Conservation (phyloP, 2,113 vertebrate species). For the Bos javanicus region DNA sequence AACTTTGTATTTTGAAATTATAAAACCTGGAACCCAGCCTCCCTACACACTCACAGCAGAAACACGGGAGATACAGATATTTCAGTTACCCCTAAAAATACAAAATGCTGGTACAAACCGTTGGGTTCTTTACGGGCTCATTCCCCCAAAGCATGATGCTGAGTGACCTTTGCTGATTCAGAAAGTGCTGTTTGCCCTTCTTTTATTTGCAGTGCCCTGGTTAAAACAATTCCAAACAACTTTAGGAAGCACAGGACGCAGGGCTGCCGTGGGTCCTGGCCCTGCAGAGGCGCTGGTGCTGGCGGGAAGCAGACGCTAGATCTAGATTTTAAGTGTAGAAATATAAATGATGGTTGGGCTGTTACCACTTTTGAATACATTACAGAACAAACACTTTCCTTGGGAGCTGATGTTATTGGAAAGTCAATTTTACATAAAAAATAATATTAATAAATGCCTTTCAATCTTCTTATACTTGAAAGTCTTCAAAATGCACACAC, state of each 20-base stretch:
- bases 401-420: background rate
- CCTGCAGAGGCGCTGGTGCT: background rate
- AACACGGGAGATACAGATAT: background rate
- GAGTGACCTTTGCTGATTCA: background rate
- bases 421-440: background rate
- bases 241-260: accelerated
- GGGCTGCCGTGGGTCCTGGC: no score
- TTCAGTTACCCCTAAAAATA: background rate
- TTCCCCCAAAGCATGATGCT: conserved; percentile 16
- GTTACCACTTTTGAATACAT: background rate
- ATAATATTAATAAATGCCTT: background rate
- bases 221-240: background rate
- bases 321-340: background rate
- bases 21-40: background rate
- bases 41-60: background rate
- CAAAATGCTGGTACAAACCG: background rate
- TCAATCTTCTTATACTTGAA: background rate
- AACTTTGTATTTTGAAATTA: background rate
- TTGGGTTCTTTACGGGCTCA: background rate
- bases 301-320: conserved; percentile 37
- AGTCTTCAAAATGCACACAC: background rate
- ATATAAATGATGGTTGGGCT: background rate
- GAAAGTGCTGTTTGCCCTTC: background rate
- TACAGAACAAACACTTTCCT: background rate
- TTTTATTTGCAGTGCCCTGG: no score